Evolutionary conservation across 2,797 vertebrate species (phyloP).

Genomic region (Spatula clypeata): DNA sequence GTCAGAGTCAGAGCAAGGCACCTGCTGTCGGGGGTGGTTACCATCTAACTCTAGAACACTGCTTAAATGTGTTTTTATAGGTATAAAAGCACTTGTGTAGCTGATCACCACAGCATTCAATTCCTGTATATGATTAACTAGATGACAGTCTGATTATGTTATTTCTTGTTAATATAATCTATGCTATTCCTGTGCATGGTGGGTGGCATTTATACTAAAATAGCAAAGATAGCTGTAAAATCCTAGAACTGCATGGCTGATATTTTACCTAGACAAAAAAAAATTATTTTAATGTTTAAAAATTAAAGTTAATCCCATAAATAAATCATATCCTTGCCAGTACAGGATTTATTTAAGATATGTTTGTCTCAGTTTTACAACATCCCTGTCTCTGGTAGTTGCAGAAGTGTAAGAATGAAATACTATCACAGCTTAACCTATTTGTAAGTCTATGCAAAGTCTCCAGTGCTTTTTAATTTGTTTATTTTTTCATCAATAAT

Average conservation of each 20-base stretch:
- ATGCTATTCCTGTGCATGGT: background rate
- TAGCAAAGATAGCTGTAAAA: background rate
- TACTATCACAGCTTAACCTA: background rate
- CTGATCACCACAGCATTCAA: background rate
- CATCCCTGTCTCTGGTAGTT: background rate
- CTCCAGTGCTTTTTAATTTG: background rate
- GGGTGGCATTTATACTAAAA: background rate
- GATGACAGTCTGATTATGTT: background rate
- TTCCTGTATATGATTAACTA: background rate
- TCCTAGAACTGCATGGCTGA: background rate
- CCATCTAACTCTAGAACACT: background rate
- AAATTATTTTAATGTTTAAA: background rate
- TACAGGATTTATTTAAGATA: background rate
- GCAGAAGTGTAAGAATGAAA: background rate
- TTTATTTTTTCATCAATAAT: background rate
- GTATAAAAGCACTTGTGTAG: background rate
- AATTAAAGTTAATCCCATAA: background rate
- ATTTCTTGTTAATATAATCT: background rate
- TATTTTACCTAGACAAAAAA: background rate
- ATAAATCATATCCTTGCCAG: background rate
- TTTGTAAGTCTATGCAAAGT: background rate
- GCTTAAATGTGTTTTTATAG: background rate
- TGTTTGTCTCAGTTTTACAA: background rate
- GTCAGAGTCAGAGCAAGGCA: fast-evolving
- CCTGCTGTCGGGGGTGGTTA: fast-evolving